Percentiles rank a stretch among this genome's conserved stretches.
Evolutionary conservation across 2,113 vertebrate genomes (phyloP).

Genomic region (Brachirus orientalis): DNA sequence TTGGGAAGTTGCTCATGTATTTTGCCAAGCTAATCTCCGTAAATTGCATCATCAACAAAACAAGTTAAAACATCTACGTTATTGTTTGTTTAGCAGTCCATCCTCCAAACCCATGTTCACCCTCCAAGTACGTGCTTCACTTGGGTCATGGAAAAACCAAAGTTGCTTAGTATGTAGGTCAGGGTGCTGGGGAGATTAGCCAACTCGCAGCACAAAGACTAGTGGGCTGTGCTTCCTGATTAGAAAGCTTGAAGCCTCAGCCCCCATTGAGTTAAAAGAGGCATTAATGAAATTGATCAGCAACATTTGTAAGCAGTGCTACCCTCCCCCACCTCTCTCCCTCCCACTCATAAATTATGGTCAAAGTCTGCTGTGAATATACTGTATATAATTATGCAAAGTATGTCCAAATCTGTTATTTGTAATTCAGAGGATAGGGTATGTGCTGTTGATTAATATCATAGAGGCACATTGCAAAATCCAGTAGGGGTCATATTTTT

Average conservation of each 20-base stretch:
- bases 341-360: conserved; percentile 22
- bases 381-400: conserved; percentile 36
- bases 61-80: background rate
- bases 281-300: conserved; percentile 26
- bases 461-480: conserved; percentile 2
- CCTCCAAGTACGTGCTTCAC: background rate
- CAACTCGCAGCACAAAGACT: conserved; percentile 8
- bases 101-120: background rate
- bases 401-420: background rate
- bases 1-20: too few species aligned
- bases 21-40: background rate
- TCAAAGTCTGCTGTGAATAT: conserved; percentile 20
- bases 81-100: background rate
- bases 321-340: background rate
- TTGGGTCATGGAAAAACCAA: background rate
- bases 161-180: conserved; percentile 4
- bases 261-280: conserved; percentile 12
- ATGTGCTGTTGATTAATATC: background rate
- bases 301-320: background rate
- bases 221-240: conserved; percentile 3
- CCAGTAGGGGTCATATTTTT: background rate
- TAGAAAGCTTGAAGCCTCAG: conserved; percentile 10
- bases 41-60: background rate
- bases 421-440: background rate
- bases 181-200: conserved; percentile 15